These are phyloP conservation scores for Craniophora ligustri DNA, from an alignment of 2,888 invertebrate genomes.

Conservation along the genomic window DNA sequence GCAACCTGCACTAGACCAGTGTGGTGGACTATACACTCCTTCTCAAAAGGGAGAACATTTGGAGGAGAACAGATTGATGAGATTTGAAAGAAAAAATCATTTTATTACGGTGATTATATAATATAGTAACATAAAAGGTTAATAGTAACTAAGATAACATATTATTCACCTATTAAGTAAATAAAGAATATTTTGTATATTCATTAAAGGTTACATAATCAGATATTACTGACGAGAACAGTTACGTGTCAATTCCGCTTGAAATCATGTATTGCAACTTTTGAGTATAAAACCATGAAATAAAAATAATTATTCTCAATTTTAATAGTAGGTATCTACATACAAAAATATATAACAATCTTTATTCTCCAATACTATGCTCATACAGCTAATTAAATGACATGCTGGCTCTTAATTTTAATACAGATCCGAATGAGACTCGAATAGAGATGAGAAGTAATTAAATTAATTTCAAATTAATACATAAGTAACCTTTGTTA, in stretches of 20 bases:
- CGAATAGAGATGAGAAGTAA: background rate
- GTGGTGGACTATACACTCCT: too few species aligned
- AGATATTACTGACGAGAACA: conserved; percentile 27
- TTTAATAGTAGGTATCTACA: background rate
- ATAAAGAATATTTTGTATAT: conserved; percentile 47
- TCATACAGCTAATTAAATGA: conserved; percentile 23
- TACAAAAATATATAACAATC: background rate
- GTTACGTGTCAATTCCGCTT: conserved; percentile 27
- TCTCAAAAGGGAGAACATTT: too few species aligned
- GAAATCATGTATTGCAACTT: conserved; percentile 5
- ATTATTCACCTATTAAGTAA: conserved; percentile 43
- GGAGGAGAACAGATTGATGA: too few species aligned
- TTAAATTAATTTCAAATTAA: background rate
- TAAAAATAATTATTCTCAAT: conserved; percentile 2
- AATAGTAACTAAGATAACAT: conserved; percentile 58
- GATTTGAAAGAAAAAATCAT: conserved; percentile 38
- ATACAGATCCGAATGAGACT: conserved; percentile 1
- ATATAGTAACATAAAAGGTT: conserved; percentile 56
- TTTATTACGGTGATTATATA: conserved; percentile 53
- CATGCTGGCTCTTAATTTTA: conserved; percentile 17
- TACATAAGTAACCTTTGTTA: background rate
- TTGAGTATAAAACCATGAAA: background rate
- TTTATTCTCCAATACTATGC: background rate
- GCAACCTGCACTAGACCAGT: too few species aligned
- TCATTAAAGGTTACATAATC: conserved; percentile 33